phyloP scores from a whole-genome alignment of 2,888 invertebrate genomes.

The Cylindroiulus punctatus region DNA sequence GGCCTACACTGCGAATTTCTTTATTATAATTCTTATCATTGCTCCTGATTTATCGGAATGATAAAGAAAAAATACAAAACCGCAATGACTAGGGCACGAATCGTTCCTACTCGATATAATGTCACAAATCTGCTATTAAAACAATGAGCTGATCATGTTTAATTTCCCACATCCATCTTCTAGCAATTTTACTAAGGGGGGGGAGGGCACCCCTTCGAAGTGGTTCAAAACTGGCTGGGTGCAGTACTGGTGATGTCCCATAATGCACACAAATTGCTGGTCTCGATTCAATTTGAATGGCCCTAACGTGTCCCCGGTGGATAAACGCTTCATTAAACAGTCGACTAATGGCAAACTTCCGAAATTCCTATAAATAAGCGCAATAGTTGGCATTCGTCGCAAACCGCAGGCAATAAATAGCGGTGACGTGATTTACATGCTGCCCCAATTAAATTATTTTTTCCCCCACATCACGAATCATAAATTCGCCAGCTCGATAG shows the following conservation, averaged over 20 bases:
- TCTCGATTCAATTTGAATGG: background rate
- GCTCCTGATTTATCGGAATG: too few species aligned
- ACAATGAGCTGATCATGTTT: too few species aligned
- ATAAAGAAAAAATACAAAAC: too few species aligned
- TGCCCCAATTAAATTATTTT: background rate
- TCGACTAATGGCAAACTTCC: conserved; percentile 15
- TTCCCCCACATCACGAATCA: background rate
- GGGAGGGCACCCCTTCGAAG: too few species aligned
- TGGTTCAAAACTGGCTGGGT: background rate
- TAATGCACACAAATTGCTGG: background rate
- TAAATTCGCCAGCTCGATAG: background rate
- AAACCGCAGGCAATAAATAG: conserved; percentile 12
- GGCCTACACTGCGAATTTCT: too few species aligned
- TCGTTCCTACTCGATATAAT: too few species aligned
- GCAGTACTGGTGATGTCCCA: background rate
- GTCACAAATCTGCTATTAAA: background rate
- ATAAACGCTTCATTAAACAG: conserved; percentile 3
- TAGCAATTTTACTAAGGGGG: too few species aligned
- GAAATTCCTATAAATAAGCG: conserved; percentile 3
- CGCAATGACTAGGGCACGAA: too few species aligned
- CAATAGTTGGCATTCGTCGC: conserved; percentile 1
- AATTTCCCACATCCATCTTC: background rate
- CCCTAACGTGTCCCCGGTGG: background rate
- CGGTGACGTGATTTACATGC: background rate
- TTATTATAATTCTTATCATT: too few species aligned